phyloP scores from a whole-genome alignment of 2,888 invertebrate genomes.

The Physocephala rufipes region DNA sequence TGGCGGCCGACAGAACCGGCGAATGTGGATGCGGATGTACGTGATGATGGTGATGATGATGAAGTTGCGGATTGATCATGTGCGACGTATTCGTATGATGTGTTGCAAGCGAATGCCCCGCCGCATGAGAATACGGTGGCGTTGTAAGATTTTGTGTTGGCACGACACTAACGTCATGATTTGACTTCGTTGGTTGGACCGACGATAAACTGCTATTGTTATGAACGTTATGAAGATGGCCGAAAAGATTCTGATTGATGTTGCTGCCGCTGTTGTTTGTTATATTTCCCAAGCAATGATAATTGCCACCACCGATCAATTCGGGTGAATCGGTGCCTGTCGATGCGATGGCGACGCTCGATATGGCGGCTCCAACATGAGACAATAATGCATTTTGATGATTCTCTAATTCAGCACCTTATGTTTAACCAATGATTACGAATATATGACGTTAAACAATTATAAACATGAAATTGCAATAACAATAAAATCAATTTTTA shows the following conservation, averaged over 20 bases:
- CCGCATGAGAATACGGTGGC: conserved; percentile 32
- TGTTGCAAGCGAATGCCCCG: conserved; percentile 39
- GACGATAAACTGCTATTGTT: conserved; percentile 32
- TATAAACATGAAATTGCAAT: neutral
- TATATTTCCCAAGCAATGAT: conserved; percentile 48
- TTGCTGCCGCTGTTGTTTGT: conserved; percentile 42
- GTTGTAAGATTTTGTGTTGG: conserved; percentile 37
- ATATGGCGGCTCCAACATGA: conserved; percentile 42
- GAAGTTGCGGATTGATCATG: neutral
- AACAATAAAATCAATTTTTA: too few species aligned
- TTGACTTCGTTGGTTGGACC: conserved; percentile 27
- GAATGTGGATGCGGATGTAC: conserved; percentile 41
- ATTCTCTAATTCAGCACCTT: conserved; percentile 51
- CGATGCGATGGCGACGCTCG: too few species aligned
- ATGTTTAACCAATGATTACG: conserved; percentile 4
- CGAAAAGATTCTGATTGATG: conserved; percentile 42
- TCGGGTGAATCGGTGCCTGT: conserved; percentile 61
- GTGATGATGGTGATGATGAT: conserved; percentile 32
- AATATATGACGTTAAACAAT: too few species aligned
- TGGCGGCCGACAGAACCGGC: conserved; percentile 57
- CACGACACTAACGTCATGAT: conserved; percentile 36
- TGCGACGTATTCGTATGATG: conserved; percentile 45
- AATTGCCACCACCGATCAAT: conserved; percentile 50
- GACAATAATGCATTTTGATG: conserved; percentile 50
- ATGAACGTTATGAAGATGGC: conserved; percentile 27